A percentile compares a stretch with the other conserved stretches of the same genome.
These are phyloP conservation scores for Phylloscopus whistleri DNA, from an alignment of 2,113 vertebrate genomes.

Conservation along the genomic window DNA sequence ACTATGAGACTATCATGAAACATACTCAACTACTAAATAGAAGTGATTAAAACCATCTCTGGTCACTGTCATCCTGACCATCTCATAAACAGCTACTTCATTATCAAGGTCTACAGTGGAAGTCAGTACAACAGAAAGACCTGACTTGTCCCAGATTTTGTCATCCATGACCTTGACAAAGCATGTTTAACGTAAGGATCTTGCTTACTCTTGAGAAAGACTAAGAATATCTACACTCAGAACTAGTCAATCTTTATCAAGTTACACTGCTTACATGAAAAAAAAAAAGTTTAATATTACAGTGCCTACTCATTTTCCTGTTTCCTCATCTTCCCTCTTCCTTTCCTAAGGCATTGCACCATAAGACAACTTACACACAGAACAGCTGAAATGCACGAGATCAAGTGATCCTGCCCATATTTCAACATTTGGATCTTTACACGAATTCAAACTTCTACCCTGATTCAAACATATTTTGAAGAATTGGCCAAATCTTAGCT, in stretches of 20 bases:
- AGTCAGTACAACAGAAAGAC: background rate
- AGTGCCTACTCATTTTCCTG: background rate
- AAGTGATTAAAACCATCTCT: background rate
- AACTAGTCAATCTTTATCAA: background rate
- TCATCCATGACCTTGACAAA: background rate
- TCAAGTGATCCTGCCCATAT: background rate
- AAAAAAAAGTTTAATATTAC: background rate
- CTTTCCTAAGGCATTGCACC: background rate
- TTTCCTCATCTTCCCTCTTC: background rate
- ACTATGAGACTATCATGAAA: background rate
- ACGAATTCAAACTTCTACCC: background rate
- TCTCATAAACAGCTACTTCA: background rate
- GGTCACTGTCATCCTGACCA: background rate
- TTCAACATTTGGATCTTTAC: background rate
- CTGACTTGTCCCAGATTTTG: background rate
- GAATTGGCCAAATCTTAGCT: background rate
- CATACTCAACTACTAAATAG: background rate
- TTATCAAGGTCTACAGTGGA: background rate
- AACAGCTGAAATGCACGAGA: background rate
- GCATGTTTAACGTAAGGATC: background rate
- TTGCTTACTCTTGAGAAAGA: background rate
- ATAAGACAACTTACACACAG: background rate
- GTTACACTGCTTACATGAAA: background rate
- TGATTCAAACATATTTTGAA: background rate
- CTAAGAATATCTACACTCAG: background rate